phyloP scores from a whole-genome alignment of 2,797 vertebrate genomes.

The Gallinago nigripennis region DNA sequence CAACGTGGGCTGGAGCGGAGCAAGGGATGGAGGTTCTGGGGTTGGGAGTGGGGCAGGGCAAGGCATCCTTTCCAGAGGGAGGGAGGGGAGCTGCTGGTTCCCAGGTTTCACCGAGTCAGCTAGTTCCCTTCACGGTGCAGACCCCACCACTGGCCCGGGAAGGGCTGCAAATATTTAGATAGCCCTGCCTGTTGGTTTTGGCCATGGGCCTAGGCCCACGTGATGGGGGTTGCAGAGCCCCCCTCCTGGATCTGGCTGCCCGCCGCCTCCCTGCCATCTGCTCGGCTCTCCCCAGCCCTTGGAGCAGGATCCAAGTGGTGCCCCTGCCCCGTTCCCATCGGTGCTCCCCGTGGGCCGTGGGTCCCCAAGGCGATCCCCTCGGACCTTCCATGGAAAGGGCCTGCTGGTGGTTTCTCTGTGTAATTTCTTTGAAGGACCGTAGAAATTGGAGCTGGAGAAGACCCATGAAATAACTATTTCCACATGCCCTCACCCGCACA shows the following conservation, averaged over 20 bases:
- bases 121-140: not conserved
- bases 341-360: not conserved
- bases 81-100: not conserved
- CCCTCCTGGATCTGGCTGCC: not conserved
- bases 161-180: conserved; percentile 22
- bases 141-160: not conserved
- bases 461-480: conserved; percentile 4
- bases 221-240: not conserved
- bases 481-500: not conserved
- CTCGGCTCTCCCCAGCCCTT: not conserved
- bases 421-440: not conserved
- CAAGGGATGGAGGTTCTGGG: not conserved
- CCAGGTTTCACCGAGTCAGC: not conserved
- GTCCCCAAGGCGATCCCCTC: not conserved
- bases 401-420: not conserved
- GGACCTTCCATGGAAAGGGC: not conserved
- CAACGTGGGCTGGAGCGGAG: not conserved
- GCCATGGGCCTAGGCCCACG: not conserved
- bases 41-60: not conserved
- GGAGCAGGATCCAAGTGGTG: not conserved
- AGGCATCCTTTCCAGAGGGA: not conserved
- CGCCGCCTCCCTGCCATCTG: not conserved
- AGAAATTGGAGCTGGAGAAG: not conserved
- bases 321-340: rapidly evolving
- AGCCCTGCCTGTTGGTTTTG: conserved; percentile 41